Percentiles rank a stretch among this genome's conserved stretches.
Evolutionary conservation across 2,797 vertebrate species (phyloP).

Genomic region (Picus viridis): DNA sequence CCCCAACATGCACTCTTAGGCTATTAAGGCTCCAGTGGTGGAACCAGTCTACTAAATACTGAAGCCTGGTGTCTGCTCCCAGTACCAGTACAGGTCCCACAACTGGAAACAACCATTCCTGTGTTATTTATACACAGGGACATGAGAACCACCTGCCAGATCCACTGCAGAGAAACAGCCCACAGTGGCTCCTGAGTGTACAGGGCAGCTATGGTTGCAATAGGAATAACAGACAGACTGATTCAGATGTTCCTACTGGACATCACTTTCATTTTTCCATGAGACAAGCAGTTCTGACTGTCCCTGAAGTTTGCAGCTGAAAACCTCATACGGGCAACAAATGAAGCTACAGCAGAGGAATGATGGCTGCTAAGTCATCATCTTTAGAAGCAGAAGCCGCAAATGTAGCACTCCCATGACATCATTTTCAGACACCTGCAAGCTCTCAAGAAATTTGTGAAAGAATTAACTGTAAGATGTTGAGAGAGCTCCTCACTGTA

Average conservation of each 20-base stretch:
- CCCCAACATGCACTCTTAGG: neutral
- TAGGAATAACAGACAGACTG: neutral
- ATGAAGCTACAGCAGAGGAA: neutral
- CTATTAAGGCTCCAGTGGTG: neutral
- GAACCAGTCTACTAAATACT: neutral
- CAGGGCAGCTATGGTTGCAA: neutral
- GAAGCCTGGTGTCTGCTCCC: neutral
- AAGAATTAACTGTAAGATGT: neutral
- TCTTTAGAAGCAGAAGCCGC: neutral
- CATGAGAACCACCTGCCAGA: neutral
- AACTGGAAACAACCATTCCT: neutral
- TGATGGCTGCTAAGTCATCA: neutral
- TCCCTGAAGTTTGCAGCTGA: neutral
- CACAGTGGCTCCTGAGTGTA: neutral
- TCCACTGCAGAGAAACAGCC: neutral
- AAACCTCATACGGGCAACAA: neutral
- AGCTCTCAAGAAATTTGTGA: neutral
- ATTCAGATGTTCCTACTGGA: neutral
- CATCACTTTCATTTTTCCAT: neutral
- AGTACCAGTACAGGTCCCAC: neutral
- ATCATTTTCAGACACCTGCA: accelerated
- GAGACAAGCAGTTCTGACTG: slow-evolving; percentile 3
- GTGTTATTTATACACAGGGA: neutral
- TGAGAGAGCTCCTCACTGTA: neutral
- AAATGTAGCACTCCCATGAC: neutral